Evolutionary conservation across 1,140 invertebrate species (phyloP), one percentile per base, ranked within the genome.

Genomic region (Drosophila lowei): DNA sequence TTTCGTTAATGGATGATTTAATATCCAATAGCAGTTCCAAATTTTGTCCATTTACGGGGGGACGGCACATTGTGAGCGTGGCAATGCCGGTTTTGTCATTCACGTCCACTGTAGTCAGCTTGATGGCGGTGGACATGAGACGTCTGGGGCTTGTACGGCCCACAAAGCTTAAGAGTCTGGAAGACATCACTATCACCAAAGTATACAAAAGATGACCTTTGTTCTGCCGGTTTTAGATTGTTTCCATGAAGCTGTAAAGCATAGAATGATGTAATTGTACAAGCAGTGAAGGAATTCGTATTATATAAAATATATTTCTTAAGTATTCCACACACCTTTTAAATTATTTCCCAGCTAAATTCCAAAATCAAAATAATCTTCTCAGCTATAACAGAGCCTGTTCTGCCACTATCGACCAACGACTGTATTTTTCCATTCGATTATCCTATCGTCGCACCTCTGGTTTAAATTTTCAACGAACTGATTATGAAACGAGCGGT

Each of bases 1-100:
- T 91, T 79, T 95, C 93, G 77, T 94, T 93, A 11, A 97, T 90
- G 1, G 94, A 92, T 70, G 93, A 92, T 42, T 92, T 93, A 0
- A 98, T 86, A 55, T 94, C 94, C 62, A 92, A 92, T 7, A 97
- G 79, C 16, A 97, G 91, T 58, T 97, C 95, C 8, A 95, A 91
- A 84, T 96, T 97, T 5, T 97, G 92, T 66, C 95, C 94, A 91
- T 98, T 98, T 0, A 97, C 97, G 15, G 97, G 97, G 55, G 94
- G 89, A 79, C 94, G 92, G 72, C 95, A 93, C 93, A 98, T 93
- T 2, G 95, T 95, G 16, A 97, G 90, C 2, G 93, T 94, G 23
- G 95, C 95, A 55, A 96, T 93, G 43, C 95, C 95, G 91, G 91
- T 93, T 84, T 94, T 93, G 67, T 94, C 93, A 76, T 93, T 92